These are phyloP conservation scores for Larimichthys crocea DNA, from an alignment of 2,113 vertebrate species.

Conservation along the genomic window DNA sequence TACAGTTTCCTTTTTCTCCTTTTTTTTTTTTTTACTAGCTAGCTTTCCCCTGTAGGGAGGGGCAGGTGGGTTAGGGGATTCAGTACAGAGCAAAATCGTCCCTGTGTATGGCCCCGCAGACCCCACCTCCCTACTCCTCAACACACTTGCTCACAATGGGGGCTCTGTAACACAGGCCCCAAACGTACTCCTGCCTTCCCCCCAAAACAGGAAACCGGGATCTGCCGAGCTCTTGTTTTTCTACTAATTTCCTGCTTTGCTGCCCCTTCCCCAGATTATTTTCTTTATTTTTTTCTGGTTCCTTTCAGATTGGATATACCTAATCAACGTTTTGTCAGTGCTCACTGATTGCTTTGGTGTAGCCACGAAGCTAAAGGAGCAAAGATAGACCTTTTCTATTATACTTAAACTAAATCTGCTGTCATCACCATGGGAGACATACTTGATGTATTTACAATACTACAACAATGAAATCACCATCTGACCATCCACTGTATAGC, in stretches of 20 bases:
- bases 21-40: conserved; percentile 75
- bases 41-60: conserved; percentile 79
- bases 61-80: conserved; percentile 77
- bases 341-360: conserved; percentile 28
- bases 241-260: conserved; percentile 87
- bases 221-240: conserved; percentile 85
- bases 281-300: conserved; percentile 79
- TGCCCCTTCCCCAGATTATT: conserved; percentile 84
- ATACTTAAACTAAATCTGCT: neutral
- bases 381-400: neutral
- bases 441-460: conserved; percentile 10
- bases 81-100: conserved; percentile 71
- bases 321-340: conserved; percentile 66
- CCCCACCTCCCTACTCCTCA: conserved; percentile 79
- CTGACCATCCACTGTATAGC: conserved; percentile 4
- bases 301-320: conserved; percentile 73
- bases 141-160: conserved; percentile 86
- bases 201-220: conserved; percentile 86
- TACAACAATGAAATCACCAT: conserved; percentile 1
- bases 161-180: conserved; percentile 83
- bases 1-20: conserved; percentile 85
- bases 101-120: conserved; percentile 74
- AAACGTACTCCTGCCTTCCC: conserved; percentile 78
- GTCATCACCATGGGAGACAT: neutral
- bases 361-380: conserved; percentile 6